Evolutionary conservation across 2,888 invertebrate species (phyloP).

Genomic region (Microctonus hyperodae): DNA sequence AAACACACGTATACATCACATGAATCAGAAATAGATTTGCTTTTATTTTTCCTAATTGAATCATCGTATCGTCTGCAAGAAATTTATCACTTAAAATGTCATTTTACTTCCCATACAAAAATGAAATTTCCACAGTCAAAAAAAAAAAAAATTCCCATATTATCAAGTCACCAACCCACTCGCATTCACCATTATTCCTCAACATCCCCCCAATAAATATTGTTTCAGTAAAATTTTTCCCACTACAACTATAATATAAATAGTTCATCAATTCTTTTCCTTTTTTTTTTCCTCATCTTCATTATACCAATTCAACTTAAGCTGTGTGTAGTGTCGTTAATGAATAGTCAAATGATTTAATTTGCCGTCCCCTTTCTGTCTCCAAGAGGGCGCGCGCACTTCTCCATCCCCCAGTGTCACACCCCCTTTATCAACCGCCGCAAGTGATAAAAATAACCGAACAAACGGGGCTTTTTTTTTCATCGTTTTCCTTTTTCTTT

Average conservation of each 20-base stretch:
- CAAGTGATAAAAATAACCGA: constrained; percentile 17
- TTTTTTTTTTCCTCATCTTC: no score
- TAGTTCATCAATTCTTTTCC: constrained; percentile 51
- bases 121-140: no score
- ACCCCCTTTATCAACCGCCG: constrained; percentile 30
- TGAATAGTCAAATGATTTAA: constrained; percentile 35
- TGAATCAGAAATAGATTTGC: constrained; percentile 53
- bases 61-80: constrained; percentile 13
- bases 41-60: constrained; percentile 26
- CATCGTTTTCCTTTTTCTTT: background rate
- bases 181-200: constrained; percentile 17
- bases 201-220: constrained; percentile 11
- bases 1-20: constrained; percentile 51
- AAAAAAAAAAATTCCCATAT: no score
- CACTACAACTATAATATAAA: constrained; percentile 47
- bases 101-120: constrained; percentile 14
- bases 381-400: background rate
- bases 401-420: constrained; percentile 16
- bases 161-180: constrained; percentile 5
- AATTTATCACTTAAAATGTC: constrained; percentile 29
- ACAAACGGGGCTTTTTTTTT: background rate
- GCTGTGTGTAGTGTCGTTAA: constrained; percentile 39
- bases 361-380: constrained; percentile 19
- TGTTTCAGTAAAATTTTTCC: background rate
- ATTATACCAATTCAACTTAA: constrained; percentile 37